Evolutionary conservation across 2,113 vertebrate species (phyloP).

Genomic region (Xiphophorus hellerii): DNA sequence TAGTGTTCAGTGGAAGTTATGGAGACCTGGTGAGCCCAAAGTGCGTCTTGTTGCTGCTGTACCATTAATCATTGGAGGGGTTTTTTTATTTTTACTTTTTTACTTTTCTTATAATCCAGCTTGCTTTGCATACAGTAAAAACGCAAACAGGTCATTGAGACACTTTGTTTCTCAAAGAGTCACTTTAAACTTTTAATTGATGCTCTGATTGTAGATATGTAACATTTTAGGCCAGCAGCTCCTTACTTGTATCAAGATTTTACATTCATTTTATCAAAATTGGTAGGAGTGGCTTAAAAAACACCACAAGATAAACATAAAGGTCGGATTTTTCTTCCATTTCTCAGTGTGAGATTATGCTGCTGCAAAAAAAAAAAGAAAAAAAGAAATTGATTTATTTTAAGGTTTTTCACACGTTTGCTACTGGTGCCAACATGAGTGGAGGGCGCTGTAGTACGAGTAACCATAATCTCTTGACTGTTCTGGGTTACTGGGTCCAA

Average conservation of each 20-base stretch:
- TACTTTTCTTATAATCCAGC: too few species aligned
- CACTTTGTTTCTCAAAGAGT: neutral
- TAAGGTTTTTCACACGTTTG: neutral
- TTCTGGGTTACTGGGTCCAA: constrained; percentile 42
- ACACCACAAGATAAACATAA: neutral
- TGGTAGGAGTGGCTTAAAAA: too few species aligned
- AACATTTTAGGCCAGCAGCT: too few species aligned
- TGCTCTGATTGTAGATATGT: too few species aligned
- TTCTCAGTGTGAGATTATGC: neutral
- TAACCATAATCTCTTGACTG: constrained; percentile 35
- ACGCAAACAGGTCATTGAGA: neutral
- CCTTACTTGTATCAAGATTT: neutral
- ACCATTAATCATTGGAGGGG: neutral
- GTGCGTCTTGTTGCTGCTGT: neutral
- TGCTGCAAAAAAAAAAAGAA: neutral
- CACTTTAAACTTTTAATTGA: too few species aligned
- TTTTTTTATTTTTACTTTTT: neutral
- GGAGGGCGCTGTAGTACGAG: constrained; percentile 13
- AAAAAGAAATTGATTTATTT: neutral
- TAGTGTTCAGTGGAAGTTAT: neutral
- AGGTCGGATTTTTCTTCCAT: neutral
- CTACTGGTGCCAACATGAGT: neutral
- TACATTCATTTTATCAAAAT: neutral
- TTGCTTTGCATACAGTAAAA: too few species aligned
- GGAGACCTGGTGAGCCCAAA: neutral